A percentile compares a stretch with the other conserved stretches of the same genome.
These are phyloP conservation scores for Pica pica DNA, from an alignment of 2,113 vertebrate species.

Conservation along the genomic window DNA sequence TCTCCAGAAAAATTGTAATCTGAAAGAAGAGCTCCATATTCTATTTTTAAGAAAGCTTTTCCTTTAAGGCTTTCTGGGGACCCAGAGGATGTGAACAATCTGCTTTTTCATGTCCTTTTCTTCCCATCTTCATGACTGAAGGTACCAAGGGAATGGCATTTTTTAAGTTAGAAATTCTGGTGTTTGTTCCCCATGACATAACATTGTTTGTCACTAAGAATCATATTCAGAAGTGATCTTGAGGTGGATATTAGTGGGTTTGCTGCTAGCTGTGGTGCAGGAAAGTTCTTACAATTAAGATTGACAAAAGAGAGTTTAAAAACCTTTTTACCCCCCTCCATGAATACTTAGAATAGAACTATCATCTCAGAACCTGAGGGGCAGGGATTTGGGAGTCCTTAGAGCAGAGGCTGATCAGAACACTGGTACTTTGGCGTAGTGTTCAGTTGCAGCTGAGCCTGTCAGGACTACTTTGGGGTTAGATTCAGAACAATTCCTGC, in stretches of 20 bases:
- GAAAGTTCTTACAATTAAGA: not conserved
- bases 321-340: not conserved
- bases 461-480: not conserved
- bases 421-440: fast-evolving
- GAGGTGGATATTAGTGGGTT: not conserved
- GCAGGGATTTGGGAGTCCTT: not conserved
- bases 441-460: not conserved
- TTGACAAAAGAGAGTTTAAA: not conserved
- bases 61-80: not conserved
- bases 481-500: not conserved
- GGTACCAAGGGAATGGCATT: not conserved
- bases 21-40: not conserved
- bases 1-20: not conserved
- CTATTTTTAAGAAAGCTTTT: not conserved
- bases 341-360: not conserved
- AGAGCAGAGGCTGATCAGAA: not conserved
- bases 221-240: not conserved
- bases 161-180: not conserved
- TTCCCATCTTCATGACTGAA: not conserved
- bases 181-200: not conserved
- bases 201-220: not conserved
- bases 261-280: not conserved
- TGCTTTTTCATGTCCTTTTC: not conserved
- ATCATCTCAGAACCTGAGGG: not conserved
- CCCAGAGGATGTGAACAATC: not conserved